These are phyloP conservation scores for Trogon melanurus DNA, from an alignment of 2,113 vertebrate species.

Conservation along the genomic window DNA sequence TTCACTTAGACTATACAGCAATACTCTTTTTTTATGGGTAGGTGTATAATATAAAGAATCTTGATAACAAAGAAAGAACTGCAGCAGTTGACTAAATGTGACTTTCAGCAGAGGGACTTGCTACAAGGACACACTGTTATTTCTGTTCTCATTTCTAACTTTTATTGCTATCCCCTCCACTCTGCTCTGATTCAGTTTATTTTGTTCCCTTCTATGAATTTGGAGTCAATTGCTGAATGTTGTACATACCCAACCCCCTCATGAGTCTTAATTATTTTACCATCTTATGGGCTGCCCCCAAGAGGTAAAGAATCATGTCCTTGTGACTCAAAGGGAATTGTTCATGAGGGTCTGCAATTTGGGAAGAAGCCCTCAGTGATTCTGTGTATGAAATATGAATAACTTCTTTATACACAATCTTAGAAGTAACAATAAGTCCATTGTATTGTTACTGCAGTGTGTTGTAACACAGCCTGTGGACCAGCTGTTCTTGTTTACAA, in stretches of 20 bases:
- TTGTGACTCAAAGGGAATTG: constrained; percentile 22
- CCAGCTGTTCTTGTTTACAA: constrained; percentile 67
- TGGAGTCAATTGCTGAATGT: background rate
- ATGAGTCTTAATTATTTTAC: background rate
- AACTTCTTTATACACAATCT: constrained; percentile 67
- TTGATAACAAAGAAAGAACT: background rate
- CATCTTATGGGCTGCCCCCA: background rate
- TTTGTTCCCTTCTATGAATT: background rate
- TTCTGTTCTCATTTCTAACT: background rate
- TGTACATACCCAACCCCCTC: background rate
- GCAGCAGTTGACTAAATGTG: background rate
- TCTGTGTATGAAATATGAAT: constrained; percentile 71
- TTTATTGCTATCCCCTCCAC: background rate
- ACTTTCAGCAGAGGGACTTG: background rate
- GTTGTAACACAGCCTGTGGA: constrained; percentile 34
- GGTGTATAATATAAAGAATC: background rate
- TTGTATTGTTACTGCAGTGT: constrained; percentile 61
- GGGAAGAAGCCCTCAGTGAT: constrained; percentile 37
- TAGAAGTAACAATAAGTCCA: constrained; percentile 69
- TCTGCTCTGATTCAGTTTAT: background rate
- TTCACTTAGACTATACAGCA: background rate
- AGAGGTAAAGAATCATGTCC: background rate
- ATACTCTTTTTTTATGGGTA: background rate
- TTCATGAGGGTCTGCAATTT: constrained; percentile 38
- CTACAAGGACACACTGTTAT: background rate